A percentile compares a stretch with the other conserved stretches of the same genome.
Conservation (phyloP, 2,797 vertebrate species). For the Poecilia gillii region DNA sequence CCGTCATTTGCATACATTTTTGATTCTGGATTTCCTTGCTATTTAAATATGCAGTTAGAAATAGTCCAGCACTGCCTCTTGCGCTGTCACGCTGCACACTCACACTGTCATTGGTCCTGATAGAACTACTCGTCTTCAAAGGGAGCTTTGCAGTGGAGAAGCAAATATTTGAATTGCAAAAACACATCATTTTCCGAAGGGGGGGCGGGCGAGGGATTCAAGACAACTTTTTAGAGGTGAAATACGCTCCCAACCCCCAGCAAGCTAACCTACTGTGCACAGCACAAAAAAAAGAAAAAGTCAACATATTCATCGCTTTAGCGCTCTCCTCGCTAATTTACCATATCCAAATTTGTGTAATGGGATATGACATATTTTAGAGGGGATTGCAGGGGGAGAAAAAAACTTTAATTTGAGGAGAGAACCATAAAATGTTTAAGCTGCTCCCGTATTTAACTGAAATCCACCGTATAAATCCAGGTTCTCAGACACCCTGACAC, state of each 20-base stretch:
- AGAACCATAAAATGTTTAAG: constrained; percentile 83
- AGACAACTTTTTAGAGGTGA: constrained; percentile 84
- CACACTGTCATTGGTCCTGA: constrained; percentile 97
- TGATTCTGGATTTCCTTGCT: constrained; percentile 76
- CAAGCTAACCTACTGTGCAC: constrained; percentile 66
- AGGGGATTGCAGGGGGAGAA: constrained; percentile 65
- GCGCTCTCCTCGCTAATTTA: constrained; percentile 79
- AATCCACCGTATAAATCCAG: constrained; percentile 78
- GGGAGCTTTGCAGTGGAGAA: constrained; percentile 90
- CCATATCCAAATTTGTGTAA: constrained; percentile 85
- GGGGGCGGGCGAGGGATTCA: constrained; percentile 70
- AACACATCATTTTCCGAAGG: constrained; percentile 86
- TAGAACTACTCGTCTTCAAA: constrained; percentile 97
- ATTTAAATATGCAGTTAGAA: constrained; percentile 85
- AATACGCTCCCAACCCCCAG: constrained; percentile 71
- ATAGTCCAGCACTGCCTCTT: constrained; percentile 86
- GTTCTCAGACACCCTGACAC: constrained; percentile 78
- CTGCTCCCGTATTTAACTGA: constrained; percentile 75
- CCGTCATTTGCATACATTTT: constrained; percentile 84
- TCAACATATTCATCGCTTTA: constrained; percentile 75
- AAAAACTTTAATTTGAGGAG: constrained; percentile 81
- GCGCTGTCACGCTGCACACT: constrained; percentile 98
- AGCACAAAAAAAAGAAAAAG: constrained; percentile 54
- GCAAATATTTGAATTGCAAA: constrained; percentile 99
- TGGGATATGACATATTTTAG: constrained; percentile 83